Percentiles rank a stretch among this genome's conserved stretches.
Evolutionary conservation across 2,797 vertebrate genomes (phyloP).

Genomic region (Lates japonicus): DNA sequence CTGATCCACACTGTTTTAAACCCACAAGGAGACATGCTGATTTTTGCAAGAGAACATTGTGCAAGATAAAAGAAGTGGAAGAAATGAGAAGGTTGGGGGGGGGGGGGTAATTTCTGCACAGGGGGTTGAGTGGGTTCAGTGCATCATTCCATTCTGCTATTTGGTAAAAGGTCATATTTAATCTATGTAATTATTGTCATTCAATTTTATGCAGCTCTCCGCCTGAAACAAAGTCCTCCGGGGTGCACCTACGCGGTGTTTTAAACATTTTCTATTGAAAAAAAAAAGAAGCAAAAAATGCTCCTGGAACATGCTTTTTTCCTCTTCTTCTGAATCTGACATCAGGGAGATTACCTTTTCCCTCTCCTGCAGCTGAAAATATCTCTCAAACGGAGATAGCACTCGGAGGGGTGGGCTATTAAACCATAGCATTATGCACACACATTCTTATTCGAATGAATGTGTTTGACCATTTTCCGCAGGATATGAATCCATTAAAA

Average conservation of each 20-base stretch:
- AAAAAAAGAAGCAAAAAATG: conserved; percentile 36
- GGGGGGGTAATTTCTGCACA: conserved; percentile 23
- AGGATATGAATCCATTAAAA: conserved; percentile 60
- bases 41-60: conserved; percentile 29
- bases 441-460: conserved; percentile 70
- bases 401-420: conserved; percentile 38
- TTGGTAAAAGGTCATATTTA: conserved; percentile 78
- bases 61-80: conserved; percentile 2
- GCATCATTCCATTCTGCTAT: conserved; percentile 36
- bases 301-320: conserved; percentile 38
- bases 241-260: conserved; percentile 44
- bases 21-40: neutral
- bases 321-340: conserved; percentile 50
- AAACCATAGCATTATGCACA: conserved; percentile 54
- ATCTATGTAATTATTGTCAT: conserved; percentile 77
- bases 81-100: neutral
- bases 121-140: conserved; percentile 8
- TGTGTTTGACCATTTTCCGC: conserved; percentile 55
- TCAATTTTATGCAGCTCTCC: conserved; percentile 58
- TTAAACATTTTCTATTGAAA: conserved; percentile 39
- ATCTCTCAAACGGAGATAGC: conserved; percentile 38
- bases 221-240: conserved; percentile 48
- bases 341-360: conserved; percentile 63
- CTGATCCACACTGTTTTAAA: neutral
- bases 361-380: conserved; percentile 56